phyloP scores from a whole-genome alignment of 2,797 vertebrate species.

The Gymnopithys bicolor region DNA sequence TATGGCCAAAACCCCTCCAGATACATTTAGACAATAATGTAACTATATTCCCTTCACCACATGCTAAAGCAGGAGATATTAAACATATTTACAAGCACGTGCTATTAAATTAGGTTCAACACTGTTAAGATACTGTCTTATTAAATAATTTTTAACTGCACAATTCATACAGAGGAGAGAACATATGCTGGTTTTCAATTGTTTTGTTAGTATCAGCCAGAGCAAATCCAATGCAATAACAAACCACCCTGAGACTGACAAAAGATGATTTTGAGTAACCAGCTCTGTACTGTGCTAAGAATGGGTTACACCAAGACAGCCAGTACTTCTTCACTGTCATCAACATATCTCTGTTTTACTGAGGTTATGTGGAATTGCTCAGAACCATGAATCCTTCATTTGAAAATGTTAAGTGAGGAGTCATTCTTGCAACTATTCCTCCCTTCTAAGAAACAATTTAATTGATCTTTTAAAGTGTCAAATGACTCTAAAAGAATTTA shows the following conservation, averaged over 20 bases:
- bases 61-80: slow-evolving; percentile 38
- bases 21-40: slow-evolving; percentile 46
- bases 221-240: background rate
- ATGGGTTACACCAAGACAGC: background rate
- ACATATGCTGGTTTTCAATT: slow-evolving; percentile 4
- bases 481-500: background rate
- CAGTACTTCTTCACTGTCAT: background rate
- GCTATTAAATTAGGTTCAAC: slow-evolving; percentile 32
- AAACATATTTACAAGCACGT: slow-evolving; percentile 47
- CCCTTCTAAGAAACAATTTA: background rate
- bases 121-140: slow-evolving; percentile 21
- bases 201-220: background rate
- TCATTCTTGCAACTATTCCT: background rate
- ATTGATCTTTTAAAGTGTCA: background rate
- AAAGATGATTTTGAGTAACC: slow-evolving; percentile 2
- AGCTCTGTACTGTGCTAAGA: background rate
- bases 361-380: background rate
- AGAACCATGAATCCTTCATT: background rate
- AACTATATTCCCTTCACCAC: slow-evolving; percentile 45
- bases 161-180: background rate
- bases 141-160: slow-evolving; percentile 33
- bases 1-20: slow-evolving; percentile 60
- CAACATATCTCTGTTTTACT: background rate
- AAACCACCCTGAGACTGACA: background rate
- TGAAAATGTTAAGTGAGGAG: background rate